Conservation (phyloP, 1,140 invertebrate species). For the Drepana arcuata region DNA sequence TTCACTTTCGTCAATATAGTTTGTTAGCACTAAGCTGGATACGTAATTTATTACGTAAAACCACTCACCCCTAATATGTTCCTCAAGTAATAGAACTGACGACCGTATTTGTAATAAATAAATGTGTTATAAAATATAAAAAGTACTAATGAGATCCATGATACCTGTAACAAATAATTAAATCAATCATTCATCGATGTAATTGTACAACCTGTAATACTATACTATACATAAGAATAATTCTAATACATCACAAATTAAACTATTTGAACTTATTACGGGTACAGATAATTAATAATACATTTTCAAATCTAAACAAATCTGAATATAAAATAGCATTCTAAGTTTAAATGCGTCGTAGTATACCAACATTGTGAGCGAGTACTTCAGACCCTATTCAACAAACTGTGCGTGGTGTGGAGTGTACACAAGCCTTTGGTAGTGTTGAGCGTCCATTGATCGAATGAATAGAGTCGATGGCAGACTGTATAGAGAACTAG, state of each 20-base stretch:
- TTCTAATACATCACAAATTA: too few relatives aligned
- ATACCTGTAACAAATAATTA: slow-evolving; percentile 55
- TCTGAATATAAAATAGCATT: background rate
- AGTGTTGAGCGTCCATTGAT: slow-evolving; percentile 39
- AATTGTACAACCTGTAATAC: background rate
- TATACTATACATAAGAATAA: too few relatives aligned
- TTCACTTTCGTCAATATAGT: background rate
- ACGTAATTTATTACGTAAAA: background rate
- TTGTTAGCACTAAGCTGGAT: background rate
- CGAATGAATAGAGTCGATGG: slow-evolving; percentile 43
- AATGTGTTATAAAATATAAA: slow-evolving; percentile 57
- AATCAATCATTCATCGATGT: background rate
- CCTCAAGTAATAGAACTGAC: slow-evolving; percentile 50
- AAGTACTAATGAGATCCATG: slow-evolving; percentile 62
- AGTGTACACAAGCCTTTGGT: slow-evolving; percentile 42
- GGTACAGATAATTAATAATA: too few relatives aligned
- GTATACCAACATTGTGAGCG: background rate
- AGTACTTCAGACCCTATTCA: slow-evolving; percentile 56
- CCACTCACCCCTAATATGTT: slow-evolving; percentile 55
- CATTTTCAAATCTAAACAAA: too few relatives aligned
- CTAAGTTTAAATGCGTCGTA: too few relatives aligned
- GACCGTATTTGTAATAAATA: slow-evolving; percentile 47
- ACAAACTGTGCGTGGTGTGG: slow-evolving; percentile 33
- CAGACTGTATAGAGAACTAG: slow-evolving; percentile 6
- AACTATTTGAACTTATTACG: too few relatives aligned